Evolutionary conservation across 1,140 invertebrate species (phyloP).

Genomic region (Chrysopa pallens): DNA sequence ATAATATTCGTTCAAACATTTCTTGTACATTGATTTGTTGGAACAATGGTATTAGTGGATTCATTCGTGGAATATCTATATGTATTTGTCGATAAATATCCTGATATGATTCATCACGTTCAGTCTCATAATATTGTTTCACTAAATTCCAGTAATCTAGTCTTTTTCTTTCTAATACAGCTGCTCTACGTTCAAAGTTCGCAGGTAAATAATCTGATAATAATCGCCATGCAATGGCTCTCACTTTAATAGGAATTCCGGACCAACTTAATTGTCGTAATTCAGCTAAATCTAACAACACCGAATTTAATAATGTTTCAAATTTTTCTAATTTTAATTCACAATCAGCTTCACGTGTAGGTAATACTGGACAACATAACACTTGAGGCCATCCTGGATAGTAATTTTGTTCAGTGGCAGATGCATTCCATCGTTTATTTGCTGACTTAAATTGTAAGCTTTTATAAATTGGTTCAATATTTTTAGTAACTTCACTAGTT

Average conservation of each 20-base stretch:
- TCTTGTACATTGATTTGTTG: slow-evolving; percentile 86
- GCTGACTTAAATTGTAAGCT: too few species aligned
- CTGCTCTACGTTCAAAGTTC: slow-evolving; percentile 65
- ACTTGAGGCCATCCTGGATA: slow-evolving; percentile 40
- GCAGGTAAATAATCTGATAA: slow-evolving; percentile 81
- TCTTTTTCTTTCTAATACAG: slow-evolving; percentile 74
- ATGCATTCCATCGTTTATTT: neutral
- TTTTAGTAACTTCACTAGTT: too few species aligned
- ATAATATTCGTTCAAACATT: slow-evolving; percentile 97
- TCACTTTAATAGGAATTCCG: slow-evolving; percentile 69
- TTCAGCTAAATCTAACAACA: slow-evolving; percentile 64
- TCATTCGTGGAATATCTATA: slow-evolving; percentile 95
- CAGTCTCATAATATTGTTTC: slow-evolving; percentile 87
- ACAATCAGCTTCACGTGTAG: slow-evolving; percentile 39
- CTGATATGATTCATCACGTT: slow-evolving; percentile 79
- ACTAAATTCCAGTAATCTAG: slow-evolving; percentile 92
- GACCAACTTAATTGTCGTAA: slow-evolving; percentile 87
- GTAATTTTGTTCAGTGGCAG: neutral
- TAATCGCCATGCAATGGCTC: slow-evolving; percentile 42
- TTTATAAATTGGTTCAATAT: too few species aligned
- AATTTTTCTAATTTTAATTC: slow-evolving; percentile 74
- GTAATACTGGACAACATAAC: slow-evolving; percentile 29
- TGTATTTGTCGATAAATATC: slow-evolving; percentile 95
- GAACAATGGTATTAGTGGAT: slow-evolving; percentile 80
- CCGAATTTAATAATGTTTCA: slow-evolving; percentile 48